These are phyloP conservation scores for Diacarnus erythraeanus DNA, from an alignment of 37 sponge, comb jelly and placozoan genomes.

Conservation along the genomic window DNA sequence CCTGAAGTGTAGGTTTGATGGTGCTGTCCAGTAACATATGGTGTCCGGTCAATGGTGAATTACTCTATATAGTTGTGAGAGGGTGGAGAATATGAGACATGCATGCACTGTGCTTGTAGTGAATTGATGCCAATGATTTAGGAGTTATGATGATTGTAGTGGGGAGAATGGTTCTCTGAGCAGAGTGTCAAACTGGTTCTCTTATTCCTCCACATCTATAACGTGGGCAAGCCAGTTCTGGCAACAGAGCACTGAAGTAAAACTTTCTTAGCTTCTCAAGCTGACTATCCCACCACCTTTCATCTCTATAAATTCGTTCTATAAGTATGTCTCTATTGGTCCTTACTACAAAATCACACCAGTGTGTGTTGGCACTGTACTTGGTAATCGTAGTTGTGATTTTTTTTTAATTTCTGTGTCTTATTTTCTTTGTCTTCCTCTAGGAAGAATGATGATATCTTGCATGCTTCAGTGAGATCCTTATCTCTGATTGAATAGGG, in stretches of 20 bases:
- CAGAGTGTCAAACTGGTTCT: too few relatives aligned
- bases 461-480: slow-evolving; percentile 14
- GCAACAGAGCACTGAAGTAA: slow-evolving; percentile 38
- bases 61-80: too few relatives aligned
- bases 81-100: too few relatives aligned
- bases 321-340: slow-evolving; percentile 42
- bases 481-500: slow-evolving; percentile 1
- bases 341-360: slow-evolving; percentile 57
- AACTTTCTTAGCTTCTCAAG: slow-evolving; percentile 35
- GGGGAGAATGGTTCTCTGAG: too few relatives aligned
- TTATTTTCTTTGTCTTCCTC: background rate
- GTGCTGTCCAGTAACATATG: too few relatives aligned
- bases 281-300: slow-evolving; percentile 19
- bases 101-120: too few relatives aligned
- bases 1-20: too few relatives aligned
- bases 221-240: slow-evolving; percentile 45
- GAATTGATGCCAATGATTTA: too few relatives aligned
- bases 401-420: background rate
- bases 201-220: background rate
- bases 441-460: background rate
- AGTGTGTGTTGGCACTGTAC: slow-evolving; percentile 31
- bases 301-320: slow-evolving; percentile 40
- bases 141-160: too few relatives aligned
- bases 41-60: too few relatives aligned
- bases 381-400: slow-evolving; percentile 48